Percentiles rank a stretch among this genome's conserved stretches.
Evolutionary conservation across 2,113 vertebrate species (phyloP).

Genomic region (Gymnogyps californianus): DNA sequence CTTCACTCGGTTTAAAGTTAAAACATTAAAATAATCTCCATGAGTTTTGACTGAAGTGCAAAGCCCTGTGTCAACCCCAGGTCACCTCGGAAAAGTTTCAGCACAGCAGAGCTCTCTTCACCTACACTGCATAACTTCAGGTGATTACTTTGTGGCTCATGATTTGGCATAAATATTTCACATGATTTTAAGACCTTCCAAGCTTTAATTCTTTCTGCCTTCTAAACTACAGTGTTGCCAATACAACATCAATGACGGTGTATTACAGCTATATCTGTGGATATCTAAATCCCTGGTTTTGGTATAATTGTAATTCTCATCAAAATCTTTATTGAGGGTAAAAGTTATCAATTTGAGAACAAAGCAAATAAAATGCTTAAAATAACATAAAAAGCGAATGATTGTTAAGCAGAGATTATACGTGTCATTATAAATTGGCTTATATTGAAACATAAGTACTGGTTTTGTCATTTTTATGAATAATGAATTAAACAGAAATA

Average conservation of each 20-base stretch:
- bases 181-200: background rate
- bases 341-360: slow-evolving; percentile 5
- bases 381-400: background rate
- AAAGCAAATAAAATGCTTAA: slow-evolving; percentile 12
- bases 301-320: background rate
- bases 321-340: slow-evolving; percentile 4
- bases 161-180: slow-evolving; percentile 8
- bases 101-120: background rate
- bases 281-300: background rate
- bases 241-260: background rate
- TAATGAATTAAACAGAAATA: slow-evolving; percentile 41
- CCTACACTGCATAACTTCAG: background rate
- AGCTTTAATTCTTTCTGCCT: background rate
- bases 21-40: background rate
- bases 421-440: slow-evolving; percentile 5
- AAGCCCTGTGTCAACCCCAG: background rate
- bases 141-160: background rate
- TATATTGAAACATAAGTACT: slow-evolving; percentile 32
- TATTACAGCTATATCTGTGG: background rate
- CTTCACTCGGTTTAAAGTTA: background rate
- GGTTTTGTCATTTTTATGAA: slow-evolving; percentile 31
- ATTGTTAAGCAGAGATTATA: slow-evolving; percentile 17
- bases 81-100: background rate
- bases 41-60: background rate
- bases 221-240: background rate